Evolutionary conservation across 2,797 vertebrate genomes (phyloP).

Genomic region (Paguma larvata): DNA sequence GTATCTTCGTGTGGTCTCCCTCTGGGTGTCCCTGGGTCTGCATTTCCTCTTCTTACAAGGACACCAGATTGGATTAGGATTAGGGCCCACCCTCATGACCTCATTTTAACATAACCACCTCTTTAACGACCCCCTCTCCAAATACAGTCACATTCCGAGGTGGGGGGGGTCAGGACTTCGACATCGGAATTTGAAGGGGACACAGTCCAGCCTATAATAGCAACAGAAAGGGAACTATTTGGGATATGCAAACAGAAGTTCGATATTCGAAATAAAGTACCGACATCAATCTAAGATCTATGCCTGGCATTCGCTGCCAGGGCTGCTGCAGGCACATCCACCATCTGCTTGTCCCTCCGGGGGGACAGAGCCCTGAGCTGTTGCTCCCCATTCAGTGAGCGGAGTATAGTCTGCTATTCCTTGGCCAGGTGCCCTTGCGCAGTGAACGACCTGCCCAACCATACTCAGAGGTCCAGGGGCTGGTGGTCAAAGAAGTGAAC

Average conservation of each 20-base stretch:
- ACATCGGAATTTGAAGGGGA: background rate
- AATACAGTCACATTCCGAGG: background rate
- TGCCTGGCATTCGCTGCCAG: background rate
- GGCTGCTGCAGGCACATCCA: background rate
- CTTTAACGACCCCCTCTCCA: background rate
- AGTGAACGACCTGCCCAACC: background rate
- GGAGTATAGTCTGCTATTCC: background rate
- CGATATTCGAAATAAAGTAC: background rate
- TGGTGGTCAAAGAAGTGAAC: background rate
- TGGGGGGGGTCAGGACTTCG: background rate
- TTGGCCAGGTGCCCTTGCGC: background rate
- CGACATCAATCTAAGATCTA: background rate
- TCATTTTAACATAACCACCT: background rate
- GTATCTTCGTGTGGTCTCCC: background rate
- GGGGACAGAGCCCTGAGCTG: background rate
- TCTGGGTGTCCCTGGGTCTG: background rate
- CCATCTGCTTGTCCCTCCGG: background rate
- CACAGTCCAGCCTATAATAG: background rate
- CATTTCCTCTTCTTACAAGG: background rate
- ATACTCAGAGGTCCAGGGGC: background rate
- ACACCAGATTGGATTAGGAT: background rate
- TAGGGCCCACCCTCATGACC: background rate
- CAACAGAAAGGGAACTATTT: background rate
- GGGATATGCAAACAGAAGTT: background rate
- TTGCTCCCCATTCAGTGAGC: background rate